Conservation (phyloP, 2,113 vertebrate genomes). For the Callocephalon fimbriatum region DNA sequence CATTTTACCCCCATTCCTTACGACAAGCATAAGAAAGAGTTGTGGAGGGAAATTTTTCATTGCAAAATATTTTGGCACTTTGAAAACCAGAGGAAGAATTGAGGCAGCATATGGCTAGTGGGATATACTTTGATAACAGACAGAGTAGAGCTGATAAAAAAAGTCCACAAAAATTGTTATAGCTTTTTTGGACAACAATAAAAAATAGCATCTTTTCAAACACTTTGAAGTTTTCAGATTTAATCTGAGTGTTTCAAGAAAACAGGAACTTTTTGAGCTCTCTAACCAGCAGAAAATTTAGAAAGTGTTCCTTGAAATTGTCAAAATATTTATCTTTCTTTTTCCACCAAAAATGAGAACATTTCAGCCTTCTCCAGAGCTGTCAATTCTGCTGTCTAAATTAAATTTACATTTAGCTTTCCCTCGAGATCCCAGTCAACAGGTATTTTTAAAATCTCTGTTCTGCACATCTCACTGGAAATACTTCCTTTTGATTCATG, state of each 20-base stretch:
- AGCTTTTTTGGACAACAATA: conserved; percentile 3
- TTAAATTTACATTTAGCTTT: conserved; percentile 46
- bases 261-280: conserved; percentile 49
- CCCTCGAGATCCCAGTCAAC: conserved; percentile 43
- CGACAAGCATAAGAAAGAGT: background rate
- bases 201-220: conserved; percentile 17
- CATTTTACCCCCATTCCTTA: background rate
- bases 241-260: conserved; percentile 36
- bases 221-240: conserved; percentile 25
- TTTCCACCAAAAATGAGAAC: conserved; percentile 45
- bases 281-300: conserved; percentile 11
- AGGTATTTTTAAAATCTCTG: conserved; percentile 36
- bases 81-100: background rate
- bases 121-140: background rate
- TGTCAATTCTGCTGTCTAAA: conserved; percentile 44
- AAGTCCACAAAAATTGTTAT: background rate
- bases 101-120: background rate
- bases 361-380: conserved; percentile 34
- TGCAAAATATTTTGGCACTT: background rate
- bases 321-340: conserved; percentile 59
- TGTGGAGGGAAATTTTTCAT: background rate
- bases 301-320: conserved; percentile 34
- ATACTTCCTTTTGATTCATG: conserved; percentile 7
- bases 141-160: background rate
- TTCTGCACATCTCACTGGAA: background rate